These are phyloP conservation scores for Chiridota heheva DNA, from an alignment of 35 echinoderm and acorn worm species.

Conservation along the genomic window DNA sequence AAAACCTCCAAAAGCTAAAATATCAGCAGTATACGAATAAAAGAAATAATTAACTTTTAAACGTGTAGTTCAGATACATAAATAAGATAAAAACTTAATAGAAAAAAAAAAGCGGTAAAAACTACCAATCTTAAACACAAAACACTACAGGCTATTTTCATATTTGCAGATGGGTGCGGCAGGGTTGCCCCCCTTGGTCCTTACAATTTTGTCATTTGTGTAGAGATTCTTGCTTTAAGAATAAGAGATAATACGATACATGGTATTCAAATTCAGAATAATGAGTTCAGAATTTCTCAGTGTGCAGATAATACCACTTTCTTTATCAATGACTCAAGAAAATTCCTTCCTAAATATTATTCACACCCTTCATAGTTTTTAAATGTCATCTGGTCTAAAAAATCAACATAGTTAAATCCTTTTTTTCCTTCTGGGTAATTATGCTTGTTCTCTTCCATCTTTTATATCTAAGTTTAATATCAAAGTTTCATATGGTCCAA, in stretches of 20 bases:
- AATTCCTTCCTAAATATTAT: background rate
- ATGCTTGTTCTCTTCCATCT: too few relatives aligned
- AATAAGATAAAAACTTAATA: too few relatives aligned
- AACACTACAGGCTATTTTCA: background rate
- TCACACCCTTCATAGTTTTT: background rate
- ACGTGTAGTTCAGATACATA: too few relatives aligned
- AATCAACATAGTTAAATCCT: background rate
- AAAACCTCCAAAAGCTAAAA: too few relatives aligned
- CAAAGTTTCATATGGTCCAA: too few relatives aligned
- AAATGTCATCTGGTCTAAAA: conserved; percentile 6
- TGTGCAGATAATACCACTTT: conserved; percentile 14
- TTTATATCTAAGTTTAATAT: too few relatives aligned
- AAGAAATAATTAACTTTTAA: too few relatives aligned
- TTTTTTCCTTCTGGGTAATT: background rate
- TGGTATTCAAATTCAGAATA: background rate
- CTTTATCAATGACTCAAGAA: background rate
- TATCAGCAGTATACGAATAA: too few relatives aligned
- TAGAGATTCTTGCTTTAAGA: conserved; percentile 16
- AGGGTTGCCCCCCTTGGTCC: conserved; percentile 18
- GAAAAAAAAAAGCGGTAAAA: too few relatives aligned
- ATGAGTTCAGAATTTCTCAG: conserved; percentile 13
- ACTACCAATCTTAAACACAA: too few relatives aligned
- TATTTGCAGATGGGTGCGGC: conserved; percentile 3
- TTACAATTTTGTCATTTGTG: background rate
- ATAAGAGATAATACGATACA: background rate